Percentiles rank a stretch among this genome's conserved stretches.
These are phyloP conservation scores for Colossoma macropomum DNA, from an alignment of 2,113 vertebrate genomes.

Conservation along the genomic window DNA sequence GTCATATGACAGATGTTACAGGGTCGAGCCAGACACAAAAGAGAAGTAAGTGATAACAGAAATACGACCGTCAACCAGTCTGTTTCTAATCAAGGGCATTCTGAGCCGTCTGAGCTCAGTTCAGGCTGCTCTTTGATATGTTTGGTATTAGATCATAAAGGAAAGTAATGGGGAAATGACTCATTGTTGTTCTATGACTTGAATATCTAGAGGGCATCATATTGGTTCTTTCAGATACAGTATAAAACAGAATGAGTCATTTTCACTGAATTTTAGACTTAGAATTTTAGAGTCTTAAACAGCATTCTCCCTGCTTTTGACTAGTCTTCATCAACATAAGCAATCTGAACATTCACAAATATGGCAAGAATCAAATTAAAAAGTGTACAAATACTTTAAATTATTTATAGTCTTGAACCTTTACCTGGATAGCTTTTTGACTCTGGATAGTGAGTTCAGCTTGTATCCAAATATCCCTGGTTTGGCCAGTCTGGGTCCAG, in stretches of 20 bases:
- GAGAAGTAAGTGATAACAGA: slow-evolving; percentile 1
- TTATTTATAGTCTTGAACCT: too few relatives aligned
- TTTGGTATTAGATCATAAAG: not conserved
- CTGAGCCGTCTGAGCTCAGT: not conserved
- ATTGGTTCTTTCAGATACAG: not conserved
- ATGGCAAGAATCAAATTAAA: too few relatives aligned
- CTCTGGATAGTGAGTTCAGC: slow-evolving; percentile 88
- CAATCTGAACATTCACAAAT: too few relatives aligned
- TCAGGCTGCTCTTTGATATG: not conserved
- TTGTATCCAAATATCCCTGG: slow-evolving; percentile 87
- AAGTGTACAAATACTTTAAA: too few relatives aligned
- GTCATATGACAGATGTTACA: slow-evolving; percentile 31
- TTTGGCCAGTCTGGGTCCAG: slow-evolving; percentile 87
- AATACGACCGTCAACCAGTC: not conserved
- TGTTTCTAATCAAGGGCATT: not conserved
- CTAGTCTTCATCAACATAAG: too few relatives aligned
- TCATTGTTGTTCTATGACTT: not conserved
- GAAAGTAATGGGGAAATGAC: not conserved
- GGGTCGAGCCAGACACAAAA: not conserved
- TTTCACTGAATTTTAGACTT: not conserved
- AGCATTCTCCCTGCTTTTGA: too few relatives aligned
- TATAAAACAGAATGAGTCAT: not conserved
- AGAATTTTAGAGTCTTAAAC: too few relatives aligned
- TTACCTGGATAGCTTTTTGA: slow-evolving; percentile 86
- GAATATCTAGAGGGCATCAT: not conserved